Base-by-base conservation (phyloP, 2,888 invertebrate genomes). In the Drosophila anceps region DNA sequence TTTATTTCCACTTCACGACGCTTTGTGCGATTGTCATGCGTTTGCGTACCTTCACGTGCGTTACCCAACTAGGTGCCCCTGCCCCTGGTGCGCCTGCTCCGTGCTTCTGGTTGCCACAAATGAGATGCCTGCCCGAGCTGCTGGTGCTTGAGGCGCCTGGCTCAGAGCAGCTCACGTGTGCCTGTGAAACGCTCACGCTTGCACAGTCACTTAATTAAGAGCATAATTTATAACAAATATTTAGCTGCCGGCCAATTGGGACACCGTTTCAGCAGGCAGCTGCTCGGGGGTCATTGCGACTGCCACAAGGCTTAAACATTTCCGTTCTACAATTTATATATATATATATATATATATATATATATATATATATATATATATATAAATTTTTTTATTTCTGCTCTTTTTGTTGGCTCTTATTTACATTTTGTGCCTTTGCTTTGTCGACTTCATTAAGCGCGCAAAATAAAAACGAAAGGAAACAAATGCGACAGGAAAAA, bases 141-240 rank as follows among this genome's bases (percentile, higher is more conserved):
- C 5, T 8, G n/a, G 41, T 60, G 64, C 67, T 57, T 55, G 13
- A 50, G 69, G 71, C 62, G 63, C 73, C 60, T 54, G 71, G 55
- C 59, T 68, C n/a, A 5, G 50, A n/a, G 31, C 44, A 18, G 53
- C 46, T 37, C 63, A 50, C 43, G 63, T 86, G 69, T 76, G 72
- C 71, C 64, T 81, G 73, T 72, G 64, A 37, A 55, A 53, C 54
- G 59, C 58, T 68, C 61, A 39, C 65, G 68, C 69, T 33, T 73
- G 20, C 37, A 9, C 37, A 79, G 88, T 81, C 89, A 81, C 86
- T 87, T 86, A 88, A 86, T 86, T 86, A 86, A 84, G 81, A 81
- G 67, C 76, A 87, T 86, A 79, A 86, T 86, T 84, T 86, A 88
- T 87, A 79, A 77, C 87, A 85, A 85, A 88, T 88, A 88, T 84